phyloP scores from a whole-genome alignment of 1,140 invertebrate species.

The Galleria mellonella region DNA sequence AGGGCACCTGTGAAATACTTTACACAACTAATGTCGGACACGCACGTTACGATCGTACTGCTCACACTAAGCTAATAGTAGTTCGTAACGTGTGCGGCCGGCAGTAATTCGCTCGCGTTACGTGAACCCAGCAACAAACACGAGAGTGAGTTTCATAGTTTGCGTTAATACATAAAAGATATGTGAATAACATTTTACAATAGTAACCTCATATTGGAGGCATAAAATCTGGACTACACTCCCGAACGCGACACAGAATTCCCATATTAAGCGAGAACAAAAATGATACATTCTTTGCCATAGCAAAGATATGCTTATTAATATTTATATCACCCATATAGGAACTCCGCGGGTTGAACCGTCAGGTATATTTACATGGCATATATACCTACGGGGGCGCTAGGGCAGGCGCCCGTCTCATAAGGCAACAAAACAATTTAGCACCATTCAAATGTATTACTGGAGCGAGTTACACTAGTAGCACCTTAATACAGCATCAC shows the following conservation, averaged over 20 bases:
- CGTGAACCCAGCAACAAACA: too few relatives aligned
- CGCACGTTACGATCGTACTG: too few relatives aligned
- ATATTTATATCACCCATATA: conserved; percentile 6
- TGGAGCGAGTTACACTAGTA: conserved; percentile 5
- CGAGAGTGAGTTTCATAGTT: too few relatives aligned
- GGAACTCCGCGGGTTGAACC: conserved; percentile 6
- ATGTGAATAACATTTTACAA: not conserved
- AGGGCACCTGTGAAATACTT: too few relatives aligned
- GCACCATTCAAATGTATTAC: conserved; percentile 12
- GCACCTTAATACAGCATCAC: conserved; percentile 2
- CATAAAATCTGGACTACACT: conserved; percentile 1
- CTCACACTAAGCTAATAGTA: too few relatives aligned
- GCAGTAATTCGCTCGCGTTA: too few relatives aligned
- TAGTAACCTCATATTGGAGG: not conserved
- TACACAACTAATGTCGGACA: too few relatives aligned
- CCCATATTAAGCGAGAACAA: conserved; percentile 7
- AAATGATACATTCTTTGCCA: conserved; percentile 8
- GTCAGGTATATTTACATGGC: conserved; percentile 1
- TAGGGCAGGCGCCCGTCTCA: conserved; percentile 6
- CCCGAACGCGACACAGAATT: not conserved
- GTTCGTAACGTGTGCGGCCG: too few relatives aligned
- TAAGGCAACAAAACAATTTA: conserved; percentile 26
- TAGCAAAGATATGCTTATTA: conserved; percentile 12
- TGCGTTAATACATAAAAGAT: too few relatives aligned
- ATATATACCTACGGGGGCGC: not conserved